Evolutionary conservation across 2,797 vertebrate species (phyloP), one percentile per base, ranked within the genome.

Genomic region (Smutsia gigantea): DNA sequence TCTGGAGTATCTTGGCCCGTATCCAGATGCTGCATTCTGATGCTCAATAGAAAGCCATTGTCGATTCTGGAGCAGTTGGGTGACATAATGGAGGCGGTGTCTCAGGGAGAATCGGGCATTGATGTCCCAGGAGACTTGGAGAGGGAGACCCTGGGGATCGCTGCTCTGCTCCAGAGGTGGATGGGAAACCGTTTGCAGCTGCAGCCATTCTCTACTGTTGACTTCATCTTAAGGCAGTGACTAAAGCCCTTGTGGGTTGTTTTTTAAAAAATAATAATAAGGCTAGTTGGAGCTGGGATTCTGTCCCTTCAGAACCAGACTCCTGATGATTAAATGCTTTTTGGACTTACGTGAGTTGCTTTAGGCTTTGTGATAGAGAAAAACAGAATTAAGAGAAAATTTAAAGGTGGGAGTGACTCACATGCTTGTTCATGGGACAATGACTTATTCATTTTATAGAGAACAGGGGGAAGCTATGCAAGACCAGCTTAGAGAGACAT

Each of bases 61-160:
- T 95, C 68, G 46, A 55, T 63, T 57, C 86, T 53, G 71, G 59
- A 77, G 75, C 89, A 4, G 39, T 9, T 37, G 17, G 75, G 0
- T 77, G 74, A 83, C 15, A 7, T n/a, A 74, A 57, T 19, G 42
- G 63, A 84, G 64, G 93, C 8, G 0, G 63, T 19, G 79, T 87
- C 92, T 63, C 55, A 1, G 34, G 91, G 79, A 37, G 92, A 97
- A 94, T 92, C 2, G 2, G 71, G 34, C 92, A 61, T 89, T 84
- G 74, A 74, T n/a, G 63, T 34, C 55, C 59, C 39, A 59, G 64
- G 19, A 81, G 61, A 31, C 92, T 92, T 37, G 64, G 18, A n/a
- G 66, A 72, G 94, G 77, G 61, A 37, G n/a, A 85, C 57, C 81
- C 92, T 55, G 72, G 72, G 42, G 27, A 10, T 59, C 59, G 7